Evolutionary conservation across 2,113 vertebrate species (phyloP).

Genomic region (Maccullochella peelii): DNA sequence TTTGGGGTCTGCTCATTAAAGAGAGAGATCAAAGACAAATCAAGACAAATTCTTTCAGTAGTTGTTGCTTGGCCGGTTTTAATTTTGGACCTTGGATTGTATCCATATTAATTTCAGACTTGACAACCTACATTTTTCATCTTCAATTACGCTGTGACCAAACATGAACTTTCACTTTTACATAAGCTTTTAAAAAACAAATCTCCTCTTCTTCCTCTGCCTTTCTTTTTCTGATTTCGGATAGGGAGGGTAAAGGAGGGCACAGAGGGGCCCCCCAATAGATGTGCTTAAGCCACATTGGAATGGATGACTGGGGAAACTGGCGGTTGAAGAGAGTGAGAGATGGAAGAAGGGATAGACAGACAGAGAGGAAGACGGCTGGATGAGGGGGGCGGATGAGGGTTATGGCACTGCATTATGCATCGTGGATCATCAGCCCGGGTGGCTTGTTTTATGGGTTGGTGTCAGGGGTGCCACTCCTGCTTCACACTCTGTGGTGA

Average conservation of each 20-base stretch:
- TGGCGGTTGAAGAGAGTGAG: background rate
- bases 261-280: conserved; percentile 11
- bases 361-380: background rate
- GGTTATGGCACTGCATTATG: conserved; percentile 75
- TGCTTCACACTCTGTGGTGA: conserved; percentile 57
- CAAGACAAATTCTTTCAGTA: background rate
- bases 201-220: conserved; percentile 1
- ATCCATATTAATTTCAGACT: conserved; percentile 23
- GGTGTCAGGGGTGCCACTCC: conserved; percentile 73
- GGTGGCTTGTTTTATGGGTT: conserved; percentile 52
- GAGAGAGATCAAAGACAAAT: too few species aligned
- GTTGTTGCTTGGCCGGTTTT: conserved; percentile 10
- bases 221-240: conserved; percentile 9
- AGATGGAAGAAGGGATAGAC: conserved; percentile 10
- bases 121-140: conserved; percentile 28
- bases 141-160: background rate
- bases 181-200: background rate
- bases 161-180: conserved; percentile 18
- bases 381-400: conserved; percentile 50
- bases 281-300: conserved; percentile 68
- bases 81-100: conserved; percentile 24
- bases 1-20: background rate
- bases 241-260: background rate
- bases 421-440: conserved; percentile 65
- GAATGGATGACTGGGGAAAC: conserved; percentile 38